Base-by-base conservation (phyloP, 2,797 vertebrate species). In the Carapus acus region DNA sequence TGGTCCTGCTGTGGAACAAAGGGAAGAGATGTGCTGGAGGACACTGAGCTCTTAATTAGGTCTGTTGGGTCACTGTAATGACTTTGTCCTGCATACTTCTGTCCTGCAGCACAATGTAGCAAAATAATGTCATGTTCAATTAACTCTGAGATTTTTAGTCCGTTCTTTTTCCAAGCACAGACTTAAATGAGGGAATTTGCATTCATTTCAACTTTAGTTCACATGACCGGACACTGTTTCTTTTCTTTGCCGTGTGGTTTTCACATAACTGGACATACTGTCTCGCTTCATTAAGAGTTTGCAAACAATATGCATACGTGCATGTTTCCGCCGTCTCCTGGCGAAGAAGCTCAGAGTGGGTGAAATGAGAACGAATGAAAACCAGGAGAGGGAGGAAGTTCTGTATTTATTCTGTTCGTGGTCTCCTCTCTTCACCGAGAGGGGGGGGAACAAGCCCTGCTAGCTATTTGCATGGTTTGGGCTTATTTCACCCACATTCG, bases 351-450 rank as follows among this genome's bases (percentile, higher is more conserved):
- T 73, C 17, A 1, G 68, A 47, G 9, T 41, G 49, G 18, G 34
- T 36, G 34, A 64, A 38, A n/a, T 58, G 61, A 53, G 56, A 55
- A 48, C 62, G 79, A 84, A 87, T 85, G 75, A 86, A 78, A 84
- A 82, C 74, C 81, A 84, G 73, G 69, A 70, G 68, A 62, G 64
- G 54, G 70, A 84, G 78, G 81, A 85, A 79, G 79, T 66, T 51
- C 68, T 76, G 51, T 83, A 84, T 86, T 86, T 86, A 79, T n/a
- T 50, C 63, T 80, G 73, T 73, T 75, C 71, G 73, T 65, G 68
- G 69, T 63, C 65, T 77, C 59, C 53, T 78, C 65, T 83, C 79
- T 71, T 78, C 54, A 60, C 73, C 82, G 79, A 82, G 71, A 84
- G 71, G 71, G 59, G 49, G 64, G 59, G 49, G 64, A 78, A 77